Base-by-base conservation (phyloP, 2,113 vertebrate genomes). In the Ceratotherium simum region DNA sequence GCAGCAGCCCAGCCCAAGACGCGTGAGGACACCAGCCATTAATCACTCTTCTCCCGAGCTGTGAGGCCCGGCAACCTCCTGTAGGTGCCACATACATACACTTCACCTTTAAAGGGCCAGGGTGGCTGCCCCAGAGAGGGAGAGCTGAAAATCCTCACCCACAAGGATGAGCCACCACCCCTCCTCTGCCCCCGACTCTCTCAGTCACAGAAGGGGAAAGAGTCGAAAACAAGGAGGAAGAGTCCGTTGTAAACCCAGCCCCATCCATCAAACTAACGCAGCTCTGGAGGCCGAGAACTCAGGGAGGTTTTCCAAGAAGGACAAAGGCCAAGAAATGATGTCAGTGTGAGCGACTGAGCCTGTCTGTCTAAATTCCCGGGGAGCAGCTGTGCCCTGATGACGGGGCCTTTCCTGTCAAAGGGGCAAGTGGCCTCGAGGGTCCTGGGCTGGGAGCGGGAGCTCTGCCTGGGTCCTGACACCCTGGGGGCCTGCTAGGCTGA, bases 51-150 rank as follows among this genome's bases (percentile, higher is more conserved):
- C 78, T 42, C 27, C 0, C 0, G 2, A 6, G 7, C 16, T 33
- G 78, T 95, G 95, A 96, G 91, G 73, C 87, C 70, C 2, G 5
- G n/a, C 29, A 83, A 18, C 51, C 90, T 96, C 97, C 95, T 29
- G 51, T n/a, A 64, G 89, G 48, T 60, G 42, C 83, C 83, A 36
- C 76, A 21, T 36, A 96, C 97, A 94, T 65, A 73, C 18, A 25
- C 54, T 94, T 97, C 90, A 96, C 95, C 97, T 97, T 70, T 95
- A 86, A 95, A 92, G 72, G 54, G 31, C 39, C 3, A 0, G 0
- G 54, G 72, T n/a, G 79, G 86, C 65, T 11, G 48, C 20, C 65
- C 75, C 51, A 0, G 5, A 65, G 65, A 92, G 73, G 64, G 75
- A 84, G 72, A 58, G 46, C 80, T 27, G 17, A 56, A 91, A 20